Percentiles rank a stretch among this genome's conserved stretches.
Evolutionary conservation across 2,113 vertebrate species (phyloP).

Genomic region (Aphyosemion australe): DNA sequence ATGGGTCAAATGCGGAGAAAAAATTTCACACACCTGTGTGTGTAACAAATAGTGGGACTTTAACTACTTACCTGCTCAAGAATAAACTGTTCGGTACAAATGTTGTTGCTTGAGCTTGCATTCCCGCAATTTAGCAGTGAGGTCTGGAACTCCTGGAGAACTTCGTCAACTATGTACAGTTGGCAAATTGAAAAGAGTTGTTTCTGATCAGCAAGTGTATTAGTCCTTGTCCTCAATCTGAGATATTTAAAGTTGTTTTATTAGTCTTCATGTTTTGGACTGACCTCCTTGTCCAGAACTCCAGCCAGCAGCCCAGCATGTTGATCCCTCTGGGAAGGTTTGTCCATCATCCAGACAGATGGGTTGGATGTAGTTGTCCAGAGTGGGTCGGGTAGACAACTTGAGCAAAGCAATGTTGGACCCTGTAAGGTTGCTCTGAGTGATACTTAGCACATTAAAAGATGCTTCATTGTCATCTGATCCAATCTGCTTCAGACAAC

Average conservation of each 20-base stretch:
- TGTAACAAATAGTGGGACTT: no score
- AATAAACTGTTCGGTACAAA: conserved; percentile 49
- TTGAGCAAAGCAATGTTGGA: conserved; percentile 80
- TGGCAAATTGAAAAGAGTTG: no score
- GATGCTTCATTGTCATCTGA: conserved; percentile 22
- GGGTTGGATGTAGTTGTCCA: conserved; percentile 76
- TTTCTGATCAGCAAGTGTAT: no score
- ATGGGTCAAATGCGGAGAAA: no score
- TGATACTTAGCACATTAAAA: conserved; percentile 24
- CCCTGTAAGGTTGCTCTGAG: conserved; percentile 35
- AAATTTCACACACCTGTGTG: no score
- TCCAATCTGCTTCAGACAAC: conserved; percentile 36
- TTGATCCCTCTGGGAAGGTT: conserved; percentile 69
- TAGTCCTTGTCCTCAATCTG: no score
- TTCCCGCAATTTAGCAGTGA: conserved; percentile 37
- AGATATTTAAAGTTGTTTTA: no score
- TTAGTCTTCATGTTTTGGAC: no score
- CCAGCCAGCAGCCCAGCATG: conserved; percentile 83
- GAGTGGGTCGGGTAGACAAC: conserved; percentile 53
- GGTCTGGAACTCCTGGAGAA: conserved; percentile 58
- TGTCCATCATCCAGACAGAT: conserved; percentile 76
- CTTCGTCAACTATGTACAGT: conserved; percentile 34
- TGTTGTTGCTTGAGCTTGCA: neutral
- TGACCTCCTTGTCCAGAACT: conserved; percentile 48
- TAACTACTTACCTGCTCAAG: conserved; percentile 48